Percentiles rank a stretch among this genome's conserved stretches.
Evolutionary conservation across 2,113 vertebrate genomes (phyloP).

Genomic region (Ailurus styani): DNA sequence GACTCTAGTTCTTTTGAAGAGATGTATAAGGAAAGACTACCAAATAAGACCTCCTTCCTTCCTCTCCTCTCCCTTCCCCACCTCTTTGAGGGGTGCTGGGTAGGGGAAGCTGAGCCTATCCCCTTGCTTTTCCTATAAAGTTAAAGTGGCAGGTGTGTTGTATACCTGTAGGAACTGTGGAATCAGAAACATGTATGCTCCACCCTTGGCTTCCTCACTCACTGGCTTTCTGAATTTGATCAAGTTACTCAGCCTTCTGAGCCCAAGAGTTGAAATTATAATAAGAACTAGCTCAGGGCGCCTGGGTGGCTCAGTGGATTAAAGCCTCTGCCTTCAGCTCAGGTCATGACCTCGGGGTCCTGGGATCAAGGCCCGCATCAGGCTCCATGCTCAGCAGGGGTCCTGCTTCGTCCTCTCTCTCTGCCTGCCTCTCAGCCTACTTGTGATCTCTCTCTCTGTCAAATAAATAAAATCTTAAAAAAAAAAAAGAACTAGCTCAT

Average conservation of each 20-base stretch:
- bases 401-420: too few relatives aligned
- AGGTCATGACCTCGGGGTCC: too few relatives aligned
- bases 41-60: not conserved
- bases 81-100: rapidly evolving
- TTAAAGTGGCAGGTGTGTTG: not conserved
- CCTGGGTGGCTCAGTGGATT: too few relatives aligned
- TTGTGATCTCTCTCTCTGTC: too few relatives aligned
- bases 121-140: not conserved
- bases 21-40: not conserved
- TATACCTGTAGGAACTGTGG: not conserved
- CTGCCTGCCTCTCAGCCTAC: too few relatives aligned
- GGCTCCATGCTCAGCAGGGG: too few relatives aligned
- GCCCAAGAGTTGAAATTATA: not conserved
- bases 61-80: not conserved
- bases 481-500: not conserved
- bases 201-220: not conserved
- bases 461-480: too few relatives aligned
- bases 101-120: too few relatives aligned
- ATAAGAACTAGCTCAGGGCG: not conserved
- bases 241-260: not conserved
- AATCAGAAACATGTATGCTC: not conserved
- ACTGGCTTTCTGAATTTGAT: not conserved
- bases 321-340: too few relatives aligned
- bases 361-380: too few relatives aligned
- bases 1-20: not conserved